A percentile compares a stretch with the other conserved stretches of the same genome.
Evolutionary conservation across 2,888 invertebrate species (phyloP).

Genomic region (Trissolcus japonicus): DNA sequence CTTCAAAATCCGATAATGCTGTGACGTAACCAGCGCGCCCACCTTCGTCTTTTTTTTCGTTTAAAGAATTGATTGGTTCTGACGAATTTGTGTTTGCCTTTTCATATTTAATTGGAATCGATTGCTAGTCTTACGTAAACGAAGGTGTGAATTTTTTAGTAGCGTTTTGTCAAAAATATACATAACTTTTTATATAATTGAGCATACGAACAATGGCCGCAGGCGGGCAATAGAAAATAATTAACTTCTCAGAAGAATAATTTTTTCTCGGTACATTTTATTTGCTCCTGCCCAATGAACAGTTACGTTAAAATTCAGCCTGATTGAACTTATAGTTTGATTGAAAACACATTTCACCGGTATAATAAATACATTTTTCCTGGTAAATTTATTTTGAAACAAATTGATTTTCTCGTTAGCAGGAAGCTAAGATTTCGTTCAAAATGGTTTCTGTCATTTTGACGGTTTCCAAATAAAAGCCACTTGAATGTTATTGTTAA

Average conservation of each 20-base stretch:
- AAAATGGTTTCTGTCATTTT: slow-evolving; percentile 5
- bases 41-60: no score
- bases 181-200: no score
- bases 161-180: no score
- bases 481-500: background rate
- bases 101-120: no score
- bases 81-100: no score
- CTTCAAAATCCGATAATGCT: background rate
- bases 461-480: slow-evolving; percentile 4
- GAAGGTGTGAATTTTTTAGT: no score
- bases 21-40: background rate
- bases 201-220: background rate
- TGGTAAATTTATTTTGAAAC: slow-evolving; percentile 5
- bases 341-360: slow-evolving; percentile 29
- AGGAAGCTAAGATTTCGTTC: slow-evolving; percentile 1
- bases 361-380: slow-evolving; percentile 25
- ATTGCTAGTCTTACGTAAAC: no score
- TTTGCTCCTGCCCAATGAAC: slow-evolving; percentile 10
- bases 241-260: slow-evolving; percentile 7
- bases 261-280: slow-evolving; percentile 27
- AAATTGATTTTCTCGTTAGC: slow-evolving; percentile 11
- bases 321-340: slow-evolving; percentile 16
- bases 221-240: slow-evolving; percentile 10
- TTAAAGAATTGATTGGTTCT: no score
- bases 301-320: slow-evolving; percentile 17